Percentiles rank a stretch among this genome's conserved stretches.
Conservation (phyloP, 2,797 vertebrate species). For the Leptatherina wallacei region DNA sequence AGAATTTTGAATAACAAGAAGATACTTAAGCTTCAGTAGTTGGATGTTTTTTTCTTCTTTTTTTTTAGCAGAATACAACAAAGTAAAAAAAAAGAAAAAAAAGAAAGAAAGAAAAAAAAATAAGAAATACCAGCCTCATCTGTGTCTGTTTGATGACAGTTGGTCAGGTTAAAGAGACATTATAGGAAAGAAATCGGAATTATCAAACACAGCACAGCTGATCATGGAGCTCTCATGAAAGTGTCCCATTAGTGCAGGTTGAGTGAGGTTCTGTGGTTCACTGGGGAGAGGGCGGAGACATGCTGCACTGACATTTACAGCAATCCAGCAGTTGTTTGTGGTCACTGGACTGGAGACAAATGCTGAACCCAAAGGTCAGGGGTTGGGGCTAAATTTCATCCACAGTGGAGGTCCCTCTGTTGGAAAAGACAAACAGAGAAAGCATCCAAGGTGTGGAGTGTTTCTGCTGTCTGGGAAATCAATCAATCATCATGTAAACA, state of each 20-base stretch:
- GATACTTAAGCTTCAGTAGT: neutral
- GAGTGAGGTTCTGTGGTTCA: constrained; percentile 75
- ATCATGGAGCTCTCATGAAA: constrained; percentile 73
- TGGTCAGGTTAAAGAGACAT: constrained; percentile 24
- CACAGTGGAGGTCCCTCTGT: constrained; percentile 77
- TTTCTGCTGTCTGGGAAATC: constrained; percentile 63
- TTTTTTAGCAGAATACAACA: neutral
- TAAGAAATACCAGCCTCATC: neutral
- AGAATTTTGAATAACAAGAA: neutral
- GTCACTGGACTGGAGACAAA: constrained; percentile 84
- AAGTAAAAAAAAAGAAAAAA: neutral
- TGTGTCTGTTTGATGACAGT: constrained; percentile 23
- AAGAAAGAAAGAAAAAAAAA: neutral
- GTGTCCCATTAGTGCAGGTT: constrained; percentile 77
- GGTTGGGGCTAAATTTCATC: constrained; percentile 80
- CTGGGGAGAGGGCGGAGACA: constrained; percentile 66
- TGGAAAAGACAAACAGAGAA: constrained; percentile 83
- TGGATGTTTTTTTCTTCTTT: neutral
- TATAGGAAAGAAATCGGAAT: constrained; percentile 47
- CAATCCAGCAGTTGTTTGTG: constrained; percentile 81
- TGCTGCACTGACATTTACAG: constrained; percentile 82
- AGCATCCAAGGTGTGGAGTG: constrained; percentile 72
- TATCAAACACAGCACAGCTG: constrained; percentile 65
- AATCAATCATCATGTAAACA: constrained; percentile 72
- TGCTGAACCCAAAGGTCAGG: constrained; percentile 73